These are phyloP conservation scores for Phaenicophaeus curvirostris DNA, from an alignment of 2,797 vertebrate genomes.

Conservation along the genomic window DNA sequence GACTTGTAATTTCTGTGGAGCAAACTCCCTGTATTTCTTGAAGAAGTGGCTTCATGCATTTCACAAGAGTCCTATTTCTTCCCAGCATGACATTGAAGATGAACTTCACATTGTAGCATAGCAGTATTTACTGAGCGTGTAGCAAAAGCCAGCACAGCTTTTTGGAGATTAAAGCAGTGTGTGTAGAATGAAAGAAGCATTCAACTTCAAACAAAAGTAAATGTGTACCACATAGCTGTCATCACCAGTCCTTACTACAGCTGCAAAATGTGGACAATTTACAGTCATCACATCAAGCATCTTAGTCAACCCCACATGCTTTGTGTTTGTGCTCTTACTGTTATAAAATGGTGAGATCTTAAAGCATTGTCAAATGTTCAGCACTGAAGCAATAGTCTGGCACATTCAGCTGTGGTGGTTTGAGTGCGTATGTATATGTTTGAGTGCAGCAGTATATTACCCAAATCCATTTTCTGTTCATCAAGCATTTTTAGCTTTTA, in stretches of 20 bases:
- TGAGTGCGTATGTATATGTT: background rate
- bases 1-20: background rate
- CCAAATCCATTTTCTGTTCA: background rate
- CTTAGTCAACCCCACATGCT: slow-evolving; percentile 62
- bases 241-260: slow-evolving; percentile 58
- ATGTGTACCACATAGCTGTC: slow-evolving; percentile 68
- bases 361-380: background rate
- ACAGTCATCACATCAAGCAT: slow-evolving; percentile 50
- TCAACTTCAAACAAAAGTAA: slow-evolving; percentile 68
- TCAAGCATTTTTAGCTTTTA: background rate
- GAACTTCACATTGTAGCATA: slow-evolving; percentile 48
- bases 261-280: slow-evolving; percentile 62
- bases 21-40: background rate
- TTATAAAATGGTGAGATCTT: background rate
- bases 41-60: slow-evolving; percentile 13
- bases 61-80: slow-evolving; percentile 25
- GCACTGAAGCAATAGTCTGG: background rate
- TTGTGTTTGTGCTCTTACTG: slow-evolving; percentile 9
- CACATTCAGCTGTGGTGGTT: background rate
- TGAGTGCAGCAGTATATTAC: background rate
- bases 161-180: slow-evolving; percentile 67
- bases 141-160: slow-evolving; percentile 57
- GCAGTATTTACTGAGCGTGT: slow-evolving; percentile 42
- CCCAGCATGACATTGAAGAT: slow-evolving; percentile 22
- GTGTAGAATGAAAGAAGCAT: slow-evolving; percentile 62